Evolutionary conservation across 1,140 invertebrate genomes (phyloP).

Genomic region (Aphidius gifuensis): DNA sequence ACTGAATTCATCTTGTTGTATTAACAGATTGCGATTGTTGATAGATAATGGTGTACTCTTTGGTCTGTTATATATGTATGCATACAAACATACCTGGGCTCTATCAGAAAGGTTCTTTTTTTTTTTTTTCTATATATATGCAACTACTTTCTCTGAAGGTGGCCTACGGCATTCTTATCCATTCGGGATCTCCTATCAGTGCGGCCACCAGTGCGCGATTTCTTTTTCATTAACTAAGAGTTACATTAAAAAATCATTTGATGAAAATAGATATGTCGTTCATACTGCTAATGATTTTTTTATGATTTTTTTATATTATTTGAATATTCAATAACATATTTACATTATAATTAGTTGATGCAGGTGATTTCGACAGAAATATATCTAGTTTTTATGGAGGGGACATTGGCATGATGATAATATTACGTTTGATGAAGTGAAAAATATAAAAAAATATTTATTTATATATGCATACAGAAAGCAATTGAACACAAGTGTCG

Average conservation of each 20-base stretch:
- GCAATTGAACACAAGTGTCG: too few species aligned
- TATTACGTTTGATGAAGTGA: too few species aligned
- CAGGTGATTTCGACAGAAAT: too few species aligned
- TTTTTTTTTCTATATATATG: slow-evolving; percentile 13
- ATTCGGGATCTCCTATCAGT: slow-evolving; percentile 25
- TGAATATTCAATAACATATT: neutral
- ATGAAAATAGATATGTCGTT: neutral
- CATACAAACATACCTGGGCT: slow-evolving; percentile 1
- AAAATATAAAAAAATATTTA: too few species aligned
- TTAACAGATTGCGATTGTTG: slow-evolving; percentile 34
- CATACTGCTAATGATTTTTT: neutral
- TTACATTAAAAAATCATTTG: neutral
- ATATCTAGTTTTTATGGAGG: too few species aligned
- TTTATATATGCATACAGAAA: too few species aligned
- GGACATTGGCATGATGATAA: too few species aligned
- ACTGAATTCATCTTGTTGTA: neutral
- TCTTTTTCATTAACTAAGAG: slow-evolving; percentile 18
- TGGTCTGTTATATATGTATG: neutral
- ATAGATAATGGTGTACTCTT: slow-evolving; percentile 30
- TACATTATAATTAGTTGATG: too few species aligned
- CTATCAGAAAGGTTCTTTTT: slow-evolving; percentile 26
- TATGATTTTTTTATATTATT: too few species aligned
- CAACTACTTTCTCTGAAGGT: slow-evolving; percentile 34
- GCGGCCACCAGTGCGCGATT: neutral
- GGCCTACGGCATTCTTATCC: slow-evolving; percentile 34